Base-by-base conservation (phyloP, 2,888 invertebrate genomes). In the Polietes domitor region DNA sequence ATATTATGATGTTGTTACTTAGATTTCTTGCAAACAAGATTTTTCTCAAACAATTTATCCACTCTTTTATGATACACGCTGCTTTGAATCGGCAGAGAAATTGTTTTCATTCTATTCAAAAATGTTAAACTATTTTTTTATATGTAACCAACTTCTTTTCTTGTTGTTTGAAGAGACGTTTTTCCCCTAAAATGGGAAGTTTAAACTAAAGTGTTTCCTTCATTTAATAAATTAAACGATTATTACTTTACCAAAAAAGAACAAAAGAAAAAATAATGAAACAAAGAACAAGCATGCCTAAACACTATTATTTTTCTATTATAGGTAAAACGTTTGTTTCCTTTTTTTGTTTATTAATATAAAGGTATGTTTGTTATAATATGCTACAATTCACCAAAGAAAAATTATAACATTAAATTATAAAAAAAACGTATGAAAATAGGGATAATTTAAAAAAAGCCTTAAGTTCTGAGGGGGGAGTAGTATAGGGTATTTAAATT, bases 151-250 rank as follows among this genome's bases (percentile, higher is more conserved):
- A 84, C 84, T 76, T 77, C n/a, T n/a, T 41, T 78, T 75, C 63
- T 73, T 37, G 41, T 63, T 80, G 61, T 77, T 17, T 37, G 32
- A 37, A 37, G 12, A 37, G 6, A 37, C 32, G 37, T 83, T 65
- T n/a, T 70, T 80, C 74, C 65, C 63, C 43, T 19, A 37, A 71
- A 72, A 61, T 58, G 65, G 73, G n/a, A 41, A 41, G 41, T 73
- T 70, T 58, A 61, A 80, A 80, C 83, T 83, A 80, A 77, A 81
- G 74, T 86, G 80, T 88, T 87, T 89, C 88, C 87, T 88, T 88
- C 88, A 87, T 88, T 88, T 82, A 88, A 89, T 89, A 89, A 89
- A 88, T 88, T 86, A 88, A 88, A 88, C 72, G 37, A 86, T 53
- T 37, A 71, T 80, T 74, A 74, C 70, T 78, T 77, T 77, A 55